Conservation (phyloP, 2,888 invertebrate species). For the Lithophane ornitopus region DNA sequence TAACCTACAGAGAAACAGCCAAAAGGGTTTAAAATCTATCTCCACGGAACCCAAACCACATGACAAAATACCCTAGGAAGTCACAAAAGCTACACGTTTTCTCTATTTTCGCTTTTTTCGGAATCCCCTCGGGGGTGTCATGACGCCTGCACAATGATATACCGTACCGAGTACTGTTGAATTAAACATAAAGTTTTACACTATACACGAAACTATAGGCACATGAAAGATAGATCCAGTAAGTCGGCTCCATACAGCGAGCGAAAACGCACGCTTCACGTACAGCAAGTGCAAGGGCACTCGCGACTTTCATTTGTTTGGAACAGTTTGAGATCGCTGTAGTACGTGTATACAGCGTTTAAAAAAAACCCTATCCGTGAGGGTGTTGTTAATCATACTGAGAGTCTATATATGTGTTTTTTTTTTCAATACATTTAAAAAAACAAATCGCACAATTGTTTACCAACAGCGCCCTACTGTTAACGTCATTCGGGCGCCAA, state of each 20-base stretch:
- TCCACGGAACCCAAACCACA: slow-evolving; percentile 19
- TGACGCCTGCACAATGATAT: slow-evolving; percentile 61
- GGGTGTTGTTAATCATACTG: too few species aligned
- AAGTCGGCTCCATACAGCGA: background rate
- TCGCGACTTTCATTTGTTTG: background rate
- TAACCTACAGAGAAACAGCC: background rate
- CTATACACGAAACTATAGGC: slow-evolving; percentile 45
- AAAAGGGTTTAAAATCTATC: background rate
- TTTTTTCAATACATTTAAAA: too few species aligned
- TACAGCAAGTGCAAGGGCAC: background rate
- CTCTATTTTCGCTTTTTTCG: slow-evolving; percentile 40
- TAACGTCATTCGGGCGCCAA: too few species aligned
- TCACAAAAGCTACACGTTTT: slow-evolving; percentile 38
- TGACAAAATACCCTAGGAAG: slow-evolving; percentile 28
- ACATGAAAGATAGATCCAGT: background rate
- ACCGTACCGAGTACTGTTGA: slow-evolving; percentile 53
- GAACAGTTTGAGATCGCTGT: background rate
- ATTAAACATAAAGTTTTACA: slow-evolving; percentile 63
- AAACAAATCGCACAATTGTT: too few species aligned
- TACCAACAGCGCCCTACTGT: too few species aligned
- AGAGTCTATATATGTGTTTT: too few species aligned
- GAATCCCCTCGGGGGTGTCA: slow-evolving; percentile 49
- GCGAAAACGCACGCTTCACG: background rate
- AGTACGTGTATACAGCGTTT: too few species aligned
- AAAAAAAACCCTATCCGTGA: too few species aligned